phyloP scores from a whole-genome alignment of 2,888 invertebrate genomes.

The Caenorhabditis auriculariae region DNA sequence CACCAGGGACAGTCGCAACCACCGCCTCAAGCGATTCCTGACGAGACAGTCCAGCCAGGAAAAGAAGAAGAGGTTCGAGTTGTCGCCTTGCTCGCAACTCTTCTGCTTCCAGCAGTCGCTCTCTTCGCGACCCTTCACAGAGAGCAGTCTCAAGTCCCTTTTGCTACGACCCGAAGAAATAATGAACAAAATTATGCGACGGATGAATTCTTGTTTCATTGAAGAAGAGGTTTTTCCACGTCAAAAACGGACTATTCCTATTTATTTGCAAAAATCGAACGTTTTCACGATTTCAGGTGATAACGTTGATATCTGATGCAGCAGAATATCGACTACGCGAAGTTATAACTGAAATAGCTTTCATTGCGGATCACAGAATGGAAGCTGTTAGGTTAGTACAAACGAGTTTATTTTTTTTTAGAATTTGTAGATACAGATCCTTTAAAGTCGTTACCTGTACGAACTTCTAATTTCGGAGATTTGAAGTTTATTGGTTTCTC shows the following conservation, averaged over 20 bases:
- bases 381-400: conserved; percentile 74
- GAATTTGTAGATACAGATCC: no score
- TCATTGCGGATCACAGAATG: conserved; percentile 89
- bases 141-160: conserved; percentile 17
- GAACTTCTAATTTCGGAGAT: no score
- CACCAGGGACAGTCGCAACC: not conserved
- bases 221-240: conserved; percentile 40
- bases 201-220: conserved; percentile 41
- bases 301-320: conserved; percentile 86
- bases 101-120: conserved; percentile 3
- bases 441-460: no score
- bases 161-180: conserved; percentile 34
- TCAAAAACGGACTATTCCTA: not conserved
- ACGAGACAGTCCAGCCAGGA: conserved; percentile 1
- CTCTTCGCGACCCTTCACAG: conserved; percentile 10
- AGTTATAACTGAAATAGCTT: conserved; percentile 84
- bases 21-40: conserved; percentile 1
- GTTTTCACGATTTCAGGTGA: conserved; percentile 68
- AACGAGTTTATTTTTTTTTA: no score
- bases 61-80: conserved; percentile 1
- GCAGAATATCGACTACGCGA: conserved; percentile 88
- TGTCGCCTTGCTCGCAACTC: not conserved
- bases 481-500: no score
- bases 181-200: conserved; percentile 37
- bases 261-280: not conserved